These are phyloP conservation scores for Sceloporus tristichus DNA, from an alignment of 2,113 vertebrate species.

Conservation along the genomic window DNA sequence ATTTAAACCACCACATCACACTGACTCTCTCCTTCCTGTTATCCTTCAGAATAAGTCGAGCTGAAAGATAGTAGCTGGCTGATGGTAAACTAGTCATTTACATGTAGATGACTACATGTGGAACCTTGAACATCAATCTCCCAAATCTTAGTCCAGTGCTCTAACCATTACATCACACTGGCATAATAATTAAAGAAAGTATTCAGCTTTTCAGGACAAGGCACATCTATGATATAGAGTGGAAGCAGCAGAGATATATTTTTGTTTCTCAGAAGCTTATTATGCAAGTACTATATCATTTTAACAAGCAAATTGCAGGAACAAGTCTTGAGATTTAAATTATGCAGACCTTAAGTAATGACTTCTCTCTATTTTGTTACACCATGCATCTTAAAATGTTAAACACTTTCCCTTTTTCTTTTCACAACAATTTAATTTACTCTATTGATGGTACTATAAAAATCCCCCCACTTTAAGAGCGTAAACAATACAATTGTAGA, in stretches of 20 bases:
- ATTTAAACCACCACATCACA: too few species aligned
- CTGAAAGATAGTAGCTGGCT: too few species aligned
- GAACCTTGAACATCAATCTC: too few species aligned
- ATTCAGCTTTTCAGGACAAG: too few species aligned
- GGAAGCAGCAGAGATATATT: not conserved
- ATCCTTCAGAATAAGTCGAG: too few species aligned
- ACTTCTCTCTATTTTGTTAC: not conserved
- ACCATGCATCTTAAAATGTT: constrained; percentile 2
- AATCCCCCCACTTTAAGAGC: constrained; percentile 22
- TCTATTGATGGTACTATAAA: not conserved
- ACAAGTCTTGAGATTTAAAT: constrained; percentile 4
- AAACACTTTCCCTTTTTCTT: not conserved
- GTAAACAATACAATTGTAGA: constrained; percentile 24
- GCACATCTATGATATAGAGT: not conserved
- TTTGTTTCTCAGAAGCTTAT: constrained; percentile 21
- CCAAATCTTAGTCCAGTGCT: too few species aligned
- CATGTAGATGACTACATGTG: too few species aligned
- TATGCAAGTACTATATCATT: not conserved
- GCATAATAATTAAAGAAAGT: not conserved
- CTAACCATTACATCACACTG: too few species aligned
- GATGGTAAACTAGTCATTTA: too few species aligned
- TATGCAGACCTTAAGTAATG: constrained; percentile 24
- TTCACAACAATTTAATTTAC: constrained; percentile 24
- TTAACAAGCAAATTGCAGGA: not conserved
- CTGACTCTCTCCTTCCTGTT: too few species aligned